phyloP scores from a whole-genome alignment of 1,140 invertebrate species.

The Panulirus ornatus region DNA sequence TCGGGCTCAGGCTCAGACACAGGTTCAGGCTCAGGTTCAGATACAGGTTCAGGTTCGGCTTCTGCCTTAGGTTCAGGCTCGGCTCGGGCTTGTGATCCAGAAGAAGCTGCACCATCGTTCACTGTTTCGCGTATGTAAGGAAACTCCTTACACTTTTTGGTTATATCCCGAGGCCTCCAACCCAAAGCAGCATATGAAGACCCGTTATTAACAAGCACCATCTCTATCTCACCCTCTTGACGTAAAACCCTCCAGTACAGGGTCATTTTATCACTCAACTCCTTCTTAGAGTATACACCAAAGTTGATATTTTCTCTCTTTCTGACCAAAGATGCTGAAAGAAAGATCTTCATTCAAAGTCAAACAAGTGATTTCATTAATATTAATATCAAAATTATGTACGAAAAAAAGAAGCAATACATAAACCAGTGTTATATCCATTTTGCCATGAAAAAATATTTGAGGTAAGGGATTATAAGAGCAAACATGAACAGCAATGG shows the following conservation, averaged over 20 bases:
- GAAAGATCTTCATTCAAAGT: not conserved
- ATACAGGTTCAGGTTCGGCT: constrained; percentile 76
- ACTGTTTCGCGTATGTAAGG: constrained; percentile 78
- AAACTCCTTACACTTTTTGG: constrained; percentile 87
- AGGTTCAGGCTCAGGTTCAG: constrained; percentile 59
- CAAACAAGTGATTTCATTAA: constrained; percentile 22
- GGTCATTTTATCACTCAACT: constrained; percentile 85
- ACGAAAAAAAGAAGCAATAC: not conserved
- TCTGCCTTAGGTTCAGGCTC: constrained; percentile 76
- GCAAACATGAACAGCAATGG: too few relatives aligned
- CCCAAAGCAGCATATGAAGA: constrained; percentile 92
- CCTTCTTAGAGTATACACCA: constrained; percentile 84
- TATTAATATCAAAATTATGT: not conserved
- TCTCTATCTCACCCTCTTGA: constrained; percentile 89
- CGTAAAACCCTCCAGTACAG: constrained; percentile 91
- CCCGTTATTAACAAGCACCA: constrained; percentile 89
- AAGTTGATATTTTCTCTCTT: constrained; percentile 84
- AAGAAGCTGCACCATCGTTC: not conserved
- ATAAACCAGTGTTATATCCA: too few relatives aligned
- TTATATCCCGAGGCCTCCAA: constrained; percentile 87
- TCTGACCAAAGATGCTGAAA: constrained; percentile 82
- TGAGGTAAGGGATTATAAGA: not conserved
- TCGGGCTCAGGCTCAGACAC: constrained; percentile 77
- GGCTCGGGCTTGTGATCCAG: constrained; percentile 77
- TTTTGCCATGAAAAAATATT: too few relatives aligned